phyloP scores from a whole-genome alignment of 2,797 vertebrate genomes.

The Sebastes oblongus region DNA sequence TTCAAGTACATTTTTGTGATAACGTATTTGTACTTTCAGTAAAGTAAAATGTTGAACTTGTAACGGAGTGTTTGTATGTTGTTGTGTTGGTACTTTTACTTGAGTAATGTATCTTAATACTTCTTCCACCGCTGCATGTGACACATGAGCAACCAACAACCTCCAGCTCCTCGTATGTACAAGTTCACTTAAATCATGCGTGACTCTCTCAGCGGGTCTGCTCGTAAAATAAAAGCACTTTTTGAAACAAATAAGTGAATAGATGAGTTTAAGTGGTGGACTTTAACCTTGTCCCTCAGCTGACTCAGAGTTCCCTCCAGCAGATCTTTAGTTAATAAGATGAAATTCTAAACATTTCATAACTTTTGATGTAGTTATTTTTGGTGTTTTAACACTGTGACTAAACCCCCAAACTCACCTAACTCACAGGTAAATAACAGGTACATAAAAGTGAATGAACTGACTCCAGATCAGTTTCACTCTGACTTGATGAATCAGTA shows the following conservation, averaged over 20 bases:
- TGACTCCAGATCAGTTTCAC: background rate
- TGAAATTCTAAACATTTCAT: background rate
- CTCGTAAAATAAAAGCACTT: background rate
- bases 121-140: background rate
- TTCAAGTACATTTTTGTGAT: background rate
- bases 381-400: too few species aligned
- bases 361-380: background rate
- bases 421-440: background rate
- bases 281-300: background rate
- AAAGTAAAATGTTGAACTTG: background rate
- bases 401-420: background rate
- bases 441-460: background rate
- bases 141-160: background rate
- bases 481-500: background rate
- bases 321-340: background rate
- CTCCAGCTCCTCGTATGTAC: background rate
- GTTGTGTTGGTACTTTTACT: background rate
- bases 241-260: background rate
- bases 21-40: background rate
- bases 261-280: background rate
- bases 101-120: background rate
- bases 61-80: background rate
- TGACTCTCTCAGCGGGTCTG: background rate
- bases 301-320: background rate
- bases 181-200: background rate